phyloP scores from a whole-genome alignment of 2,888 invertebrate species.

The Oscheius sp. region DNA sequence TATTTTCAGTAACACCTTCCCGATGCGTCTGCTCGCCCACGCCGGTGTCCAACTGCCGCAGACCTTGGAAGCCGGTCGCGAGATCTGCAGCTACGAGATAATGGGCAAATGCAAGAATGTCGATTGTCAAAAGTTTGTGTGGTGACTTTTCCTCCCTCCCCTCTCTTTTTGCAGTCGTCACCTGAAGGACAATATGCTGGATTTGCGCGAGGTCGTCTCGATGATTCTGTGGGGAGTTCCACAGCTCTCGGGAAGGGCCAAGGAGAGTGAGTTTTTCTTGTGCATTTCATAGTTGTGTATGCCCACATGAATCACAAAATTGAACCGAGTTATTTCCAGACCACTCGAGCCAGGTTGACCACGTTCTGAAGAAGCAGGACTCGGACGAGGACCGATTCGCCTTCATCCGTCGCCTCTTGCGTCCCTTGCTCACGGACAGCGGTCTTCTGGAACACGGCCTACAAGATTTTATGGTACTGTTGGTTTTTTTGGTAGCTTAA shows the following conservation, averaged over 20 bases:
- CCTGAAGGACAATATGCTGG: constrained; percentile 13
- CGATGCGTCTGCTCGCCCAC: constrained; percentile 22
- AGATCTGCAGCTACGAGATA: constrained; percentile 27
- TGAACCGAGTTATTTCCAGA: constrained; percentile 3
- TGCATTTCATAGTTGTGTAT: neutral
- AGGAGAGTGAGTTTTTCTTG: constrained; percentile 1
- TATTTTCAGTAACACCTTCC: neutral
- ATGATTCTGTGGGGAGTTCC: constrained; percentile 24
- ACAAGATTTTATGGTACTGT: neutral
- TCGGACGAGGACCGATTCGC: neutral
- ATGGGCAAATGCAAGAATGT: constrained; percentile 32
- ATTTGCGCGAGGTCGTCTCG: constrained; percentile 13
- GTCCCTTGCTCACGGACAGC: neutral
- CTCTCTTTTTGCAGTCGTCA: constrained; percentile 23
- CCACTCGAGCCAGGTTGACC: constrained; percentile 1
- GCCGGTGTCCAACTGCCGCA: constrained; percentile 16
- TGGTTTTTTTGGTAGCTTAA: neutral
- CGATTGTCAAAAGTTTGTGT: constrained; percentile 24
- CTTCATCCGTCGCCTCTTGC: constrained; percentile 4
- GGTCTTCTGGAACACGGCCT: neutral
- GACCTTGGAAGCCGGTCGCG: neutral
- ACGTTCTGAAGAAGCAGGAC: neutral
- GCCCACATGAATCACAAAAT: neutral
- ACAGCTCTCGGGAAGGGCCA: neutral
- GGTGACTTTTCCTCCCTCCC: neutral